Conservation (phyloP, 2,888 invertebrate genomes). For the Epinotia nisella region DNA sequence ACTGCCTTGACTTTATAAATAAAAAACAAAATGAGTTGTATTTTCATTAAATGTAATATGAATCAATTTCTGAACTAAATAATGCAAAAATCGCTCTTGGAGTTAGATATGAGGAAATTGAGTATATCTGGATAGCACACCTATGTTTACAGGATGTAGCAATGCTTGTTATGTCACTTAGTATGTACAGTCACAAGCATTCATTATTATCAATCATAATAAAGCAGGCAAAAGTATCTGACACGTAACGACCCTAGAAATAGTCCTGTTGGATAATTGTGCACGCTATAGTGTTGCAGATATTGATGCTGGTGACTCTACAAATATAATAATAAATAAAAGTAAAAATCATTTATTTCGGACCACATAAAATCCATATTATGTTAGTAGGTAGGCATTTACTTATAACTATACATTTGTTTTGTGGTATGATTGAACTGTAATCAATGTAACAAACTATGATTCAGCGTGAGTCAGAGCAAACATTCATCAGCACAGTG, state of each 20-base stretch:
- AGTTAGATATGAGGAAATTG: background rate
- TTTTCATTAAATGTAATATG: background rate
- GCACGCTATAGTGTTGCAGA: too few species aligned
- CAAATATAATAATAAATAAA: too few species aligned
- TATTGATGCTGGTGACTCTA: background rate
- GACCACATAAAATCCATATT: too few species aligned
- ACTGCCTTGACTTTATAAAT: background rate
- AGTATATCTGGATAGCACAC: background rate
- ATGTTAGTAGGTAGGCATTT: too few species aligned
- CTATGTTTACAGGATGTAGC: background rate
- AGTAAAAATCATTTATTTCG: too few species aligned
- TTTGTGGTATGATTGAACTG: slow-evolving; percentile 9
- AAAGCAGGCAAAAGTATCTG: too few species aligned
- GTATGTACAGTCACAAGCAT: too few species aligned
- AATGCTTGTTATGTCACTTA: background rate
- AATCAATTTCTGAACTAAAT: background rate
- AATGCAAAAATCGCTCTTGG: background rate
- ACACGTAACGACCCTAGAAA: too few species aligned
- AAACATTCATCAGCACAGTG: slow-evolving; percentile 1
- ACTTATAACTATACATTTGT: too few species aligned
- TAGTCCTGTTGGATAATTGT: too few species aligned
- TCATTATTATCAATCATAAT: too few species aligned
- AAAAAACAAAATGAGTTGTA: background rate
- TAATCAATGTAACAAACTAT: slow-evolving; percentile 15
- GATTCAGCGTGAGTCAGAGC: slow-evolving; percentile 17